These are phyloP conservation scores for Pocillopora meandrina DNA, from an alignment of 92 coral and sea anemone genomes.

Conservation along the genomic window DNA sequence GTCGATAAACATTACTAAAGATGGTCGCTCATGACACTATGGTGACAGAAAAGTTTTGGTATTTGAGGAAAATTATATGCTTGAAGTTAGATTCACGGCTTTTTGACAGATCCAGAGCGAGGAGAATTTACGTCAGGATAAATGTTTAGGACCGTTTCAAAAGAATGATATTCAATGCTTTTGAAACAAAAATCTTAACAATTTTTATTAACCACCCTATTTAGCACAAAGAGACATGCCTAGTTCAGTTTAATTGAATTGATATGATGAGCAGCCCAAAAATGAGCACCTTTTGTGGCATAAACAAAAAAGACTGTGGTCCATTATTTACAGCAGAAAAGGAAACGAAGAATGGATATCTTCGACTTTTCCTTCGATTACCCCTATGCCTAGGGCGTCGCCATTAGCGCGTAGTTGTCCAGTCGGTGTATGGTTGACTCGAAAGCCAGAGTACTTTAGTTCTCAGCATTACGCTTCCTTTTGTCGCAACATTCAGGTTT, in stretches of 20 bases:
- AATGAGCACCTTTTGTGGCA: slow-evolving; percentile 14
- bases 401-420: not conserved
- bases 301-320: slow-evolving; percentile 5
- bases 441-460: not conserved
- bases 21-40: too few relatives aligned
- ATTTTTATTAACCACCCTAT: not conserved
- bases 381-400: not conserved
- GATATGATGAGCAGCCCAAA: not conserved
- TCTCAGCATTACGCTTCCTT: slow-evolving; percentile 46
- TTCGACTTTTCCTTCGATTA: not conserved
- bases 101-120: too few relatives aligned
- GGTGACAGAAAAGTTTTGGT: too few relatives aligned
- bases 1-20: too few relatives aligned
- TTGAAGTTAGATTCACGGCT: too few relatives aligned
- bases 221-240: not conserved
- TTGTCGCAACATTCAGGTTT: slow-evolving; percentile 89
- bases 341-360: not conserved
- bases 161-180: not conserved
- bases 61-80: too few relatives aligned
- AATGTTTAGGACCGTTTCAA: too few relatives aligned
- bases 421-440: not conserved
- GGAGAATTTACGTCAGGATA: too few relatives aligned
- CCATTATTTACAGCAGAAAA: slow-evolving; percentile 19
- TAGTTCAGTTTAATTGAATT: not conserved
- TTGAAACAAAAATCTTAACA: not conserved